Evolutionary conservation across 2,113 vertebrate species (phyloP).

Genomic region (Dunckerocampus dactyliophorus): DNA sequence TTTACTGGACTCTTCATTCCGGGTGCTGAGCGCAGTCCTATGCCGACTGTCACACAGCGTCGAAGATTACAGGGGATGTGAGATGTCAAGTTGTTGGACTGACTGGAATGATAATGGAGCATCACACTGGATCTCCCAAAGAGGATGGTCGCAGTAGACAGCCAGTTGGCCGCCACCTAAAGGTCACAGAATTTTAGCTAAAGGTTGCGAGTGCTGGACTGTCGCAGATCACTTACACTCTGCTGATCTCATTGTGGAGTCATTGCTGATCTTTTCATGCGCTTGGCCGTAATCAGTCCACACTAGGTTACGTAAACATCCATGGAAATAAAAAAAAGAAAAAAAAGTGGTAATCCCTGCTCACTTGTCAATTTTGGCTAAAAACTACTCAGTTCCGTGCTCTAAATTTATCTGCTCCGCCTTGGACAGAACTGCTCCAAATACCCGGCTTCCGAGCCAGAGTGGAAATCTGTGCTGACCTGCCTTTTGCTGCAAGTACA

Average conservation of each 20-base stretch:
- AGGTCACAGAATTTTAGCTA: constrained; percentile 27
- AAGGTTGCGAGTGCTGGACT: not conserved
- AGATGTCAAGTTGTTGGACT: not conserved
- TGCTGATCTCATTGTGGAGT: constrained; percentile 9
- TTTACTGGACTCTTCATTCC: not conserved
- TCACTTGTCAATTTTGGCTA: constrained; percentile 38
- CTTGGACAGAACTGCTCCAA: constrained; percentile 46
- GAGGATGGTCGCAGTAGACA: constrained; percentile 14
- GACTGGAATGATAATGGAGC: not conserved
- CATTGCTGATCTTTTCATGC: constrained; percentile 9
- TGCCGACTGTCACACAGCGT: not conserved
- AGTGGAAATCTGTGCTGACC: constrained; percentile 58
- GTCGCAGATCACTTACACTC: not conserved
- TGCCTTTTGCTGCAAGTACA: constrained; percentile 34
- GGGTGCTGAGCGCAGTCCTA: not conserved
- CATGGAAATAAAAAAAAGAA: constrained; percentile 10
- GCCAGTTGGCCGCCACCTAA: constrained; percentile 33
- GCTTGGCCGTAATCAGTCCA: not conserved
- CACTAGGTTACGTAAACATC: constrained; percentile 30
- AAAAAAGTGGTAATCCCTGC: constrained; percentile 41
- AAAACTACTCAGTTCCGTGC: constrained; percentile 42
- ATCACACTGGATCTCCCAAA: not conserved
- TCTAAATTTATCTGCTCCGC: constrained; percentile 57
- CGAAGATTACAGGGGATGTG: not conserved
- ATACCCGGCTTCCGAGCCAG: constrained; percentile 53